Evolutionary conservation across 2,888 invertebrate genomes (phyloP).

Genomic region (Ferdinandea cuprea): DNA sequence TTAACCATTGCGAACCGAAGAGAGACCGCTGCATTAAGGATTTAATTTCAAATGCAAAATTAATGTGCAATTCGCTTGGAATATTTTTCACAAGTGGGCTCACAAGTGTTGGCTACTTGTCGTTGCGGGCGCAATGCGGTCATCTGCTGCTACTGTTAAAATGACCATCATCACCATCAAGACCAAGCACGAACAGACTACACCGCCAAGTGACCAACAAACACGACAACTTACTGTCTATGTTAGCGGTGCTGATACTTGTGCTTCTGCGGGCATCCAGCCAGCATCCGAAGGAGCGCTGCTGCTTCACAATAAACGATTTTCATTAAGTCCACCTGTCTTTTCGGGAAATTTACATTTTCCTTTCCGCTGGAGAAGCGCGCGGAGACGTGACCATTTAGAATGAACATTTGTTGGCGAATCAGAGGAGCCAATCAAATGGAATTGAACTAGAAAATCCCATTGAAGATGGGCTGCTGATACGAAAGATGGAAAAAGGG

Average conservation of each 20-base stretch:
- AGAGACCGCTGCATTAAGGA: slow-evolving; percentile 58
- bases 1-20: slow-evolving; percentile 47
- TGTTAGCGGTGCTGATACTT: slow-evolving; percentile 18
- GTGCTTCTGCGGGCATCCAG: slow-evolving; percentile 3
- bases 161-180: slow-evolving; percentile 56
- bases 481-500: slow-evolving; percentile 13
- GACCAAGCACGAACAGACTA: not conserved
- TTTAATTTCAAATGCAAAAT: slow-evolving; percentile 73
- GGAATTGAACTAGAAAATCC: slow-evolving; percentile 64
- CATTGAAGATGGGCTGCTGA: slow-evolving; percentile 19
- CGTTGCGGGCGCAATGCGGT: too few relatives aligned
- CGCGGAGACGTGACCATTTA: slow-evolving; percentile 67
- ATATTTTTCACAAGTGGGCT: slow-evolving; percentile 55
- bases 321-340: slow-evolving; percentile 73
- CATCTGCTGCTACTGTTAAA: slow-evolving; percentile 60
- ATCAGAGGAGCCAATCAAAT: slow-evolving; percentile 47
- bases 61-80: slow-evolving; percentile 61
- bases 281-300: slow-evolving; percentile 30
- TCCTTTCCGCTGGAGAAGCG: slow-evolving; percentile 61
- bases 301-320: slow-evolving; percentile 59
- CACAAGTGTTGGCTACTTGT: slow-evolving; percentile 2
- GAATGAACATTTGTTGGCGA: slow-evolving; percentile 44
- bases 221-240: slow-evolving; percentile 60
- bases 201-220: slow-evolving; percentile 20
- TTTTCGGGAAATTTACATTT: slow-evolving; percentile 73